Conservation (phyloP, 2,888 invertebrate genomes). For the Tenodera sinensis region DNA sequence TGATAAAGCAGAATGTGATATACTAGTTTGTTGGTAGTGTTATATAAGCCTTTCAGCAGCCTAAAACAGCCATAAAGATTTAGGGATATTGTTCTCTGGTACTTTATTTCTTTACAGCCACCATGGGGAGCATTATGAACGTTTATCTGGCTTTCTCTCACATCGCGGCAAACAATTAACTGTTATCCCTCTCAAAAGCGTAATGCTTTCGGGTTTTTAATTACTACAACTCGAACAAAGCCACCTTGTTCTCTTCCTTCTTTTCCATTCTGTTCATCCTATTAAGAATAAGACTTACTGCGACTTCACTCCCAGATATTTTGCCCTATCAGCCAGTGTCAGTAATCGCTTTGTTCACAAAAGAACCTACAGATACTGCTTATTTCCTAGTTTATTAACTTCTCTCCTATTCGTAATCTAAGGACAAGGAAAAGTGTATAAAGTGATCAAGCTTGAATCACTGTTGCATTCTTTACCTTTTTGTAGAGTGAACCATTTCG, state of each 20-base stretch:
- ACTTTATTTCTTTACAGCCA: neutral
- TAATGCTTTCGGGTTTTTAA: neutral
- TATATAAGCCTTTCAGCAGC: no score
- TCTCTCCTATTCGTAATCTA: no score
- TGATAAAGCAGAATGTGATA: no score
- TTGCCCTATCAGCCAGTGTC: no score
- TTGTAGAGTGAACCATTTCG: no score
- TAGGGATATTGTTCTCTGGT: neutral
- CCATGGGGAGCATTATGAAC: neutral
- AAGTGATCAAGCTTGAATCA: no score
- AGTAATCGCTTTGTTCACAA: no score
- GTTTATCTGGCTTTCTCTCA: neutral
- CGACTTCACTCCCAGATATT: neutral
- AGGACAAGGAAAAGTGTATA: no score
- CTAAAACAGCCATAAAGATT: neutral
- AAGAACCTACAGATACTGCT: no score
- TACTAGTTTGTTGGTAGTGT: no score
- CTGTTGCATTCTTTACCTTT: no score
- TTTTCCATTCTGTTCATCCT: neutral
- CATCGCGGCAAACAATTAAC: neutral
- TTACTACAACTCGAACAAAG: neutral
- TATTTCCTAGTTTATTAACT: no score
- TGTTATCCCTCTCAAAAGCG: neutral
- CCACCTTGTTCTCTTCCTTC: neutral
- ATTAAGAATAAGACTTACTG: neutral